These are phyloP conservation scores for Melanotaenia parkinsoni DNA, from an alignment of 2,797 vertebrate genomes.

Conservation along the genomic window DNA sequence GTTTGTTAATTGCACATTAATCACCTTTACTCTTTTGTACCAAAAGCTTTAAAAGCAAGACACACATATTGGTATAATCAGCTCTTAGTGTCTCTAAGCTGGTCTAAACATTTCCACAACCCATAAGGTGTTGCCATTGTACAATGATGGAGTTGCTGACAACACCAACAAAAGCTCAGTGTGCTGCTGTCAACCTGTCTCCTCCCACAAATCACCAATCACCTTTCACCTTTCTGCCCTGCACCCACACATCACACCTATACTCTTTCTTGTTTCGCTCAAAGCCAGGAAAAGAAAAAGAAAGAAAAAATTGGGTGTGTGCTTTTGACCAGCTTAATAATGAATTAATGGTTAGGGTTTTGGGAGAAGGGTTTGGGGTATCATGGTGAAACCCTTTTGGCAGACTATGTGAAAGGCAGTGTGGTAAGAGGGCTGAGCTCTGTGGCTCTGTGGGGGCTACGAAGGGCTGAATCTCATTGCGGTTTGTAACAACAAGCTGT, in stretches of 20 bases:
- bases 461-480: conserved; percentile 57
- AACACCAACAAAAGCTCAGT: conserved; percentile 69
- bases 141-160: conserved; percentile 54
- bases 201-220: conserved; percentile 63
- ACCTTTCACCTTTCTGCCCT: conserved; percentile 57
- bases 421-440: conserved; percentile 46
- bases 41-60: conserved; percentile 5
- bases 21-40: not conserved
- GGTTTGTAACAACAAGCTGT: conserved; percentile 76
- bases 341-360: conserved; percentile 44
- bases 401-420: conserved; percentile 53
- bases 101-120: conserved; percentile 27
- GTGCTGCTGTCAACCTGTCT: conserved; percentile 70
- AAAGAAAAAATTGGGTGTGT: conserved; percentile 17
- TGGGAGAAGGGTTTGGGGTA: conserved; percentile 32
- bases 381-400: conserved; percentile 46
- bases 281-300: not conserved
- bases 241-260: conserved; percentile 50
- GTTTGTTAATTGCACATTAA: not conserved
- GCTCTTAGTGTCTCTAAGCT: not conserved
- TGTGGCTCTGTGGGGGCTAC: conserved; percentile 52
- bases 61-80: conserved; percentile 20
- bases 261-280: conserved; percentile 23
- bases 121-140: conserved; percentile 48
- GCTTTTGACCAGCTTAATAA: conserved; percentile 27